A percentile compares a stretch with the other conserved stretches of the same genome.
phyloP scores from a whole-genome alignment of 92 coral and sea anemone genomes.

The Porites rus region DNA sequence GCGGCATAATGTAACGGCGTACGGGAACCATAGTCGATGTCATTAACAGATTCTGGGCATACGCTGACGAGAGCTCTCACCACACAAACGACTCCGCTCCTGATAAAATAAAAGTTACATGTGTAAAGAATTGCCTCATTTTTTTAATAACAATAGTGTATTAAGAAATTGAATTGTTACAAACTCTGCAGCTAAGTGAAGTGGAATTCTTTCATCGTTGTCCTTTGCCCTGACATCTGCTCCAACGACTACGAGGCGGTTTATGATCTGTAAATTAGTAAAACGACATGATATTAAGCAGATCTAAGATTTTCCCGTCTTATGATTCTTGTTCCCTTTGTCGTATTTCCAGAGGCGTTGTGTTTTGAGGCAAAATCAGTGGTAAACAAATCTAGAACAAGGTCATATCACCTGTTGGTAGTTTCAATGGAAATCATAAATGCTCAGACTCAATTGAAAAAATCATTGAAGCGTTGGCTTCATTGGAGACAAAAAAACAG shows the following conservation, averaged over 20 bases:
- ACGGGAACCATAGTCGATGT: conserved; percentile 67
- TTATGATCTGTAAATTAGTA: neutral
- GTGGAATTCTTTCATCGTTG: conserved; percentile 79
- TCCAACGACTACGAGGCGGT: conserved; percentile 50
- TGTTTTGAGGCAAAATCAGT: no score
- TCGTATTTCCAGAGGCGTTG: no score
- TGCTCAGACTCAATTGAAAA: no score
- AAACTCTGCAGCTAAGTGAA: conserved; percentile 82
- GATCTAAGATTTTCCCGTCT: no score
- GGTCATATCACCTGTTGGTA: no score
- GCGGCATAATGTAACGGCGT: conserved; percentile 86
- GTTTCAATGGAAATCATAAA: no score
- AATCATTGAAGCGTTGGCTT: no score
- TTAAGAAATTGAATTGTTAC: neutral
- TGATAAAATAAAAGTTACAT: conserved; percentile 2
- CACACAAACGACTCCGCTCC: conserved; percentile 66
- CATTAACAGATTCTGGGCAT: conserved; percentile 74
- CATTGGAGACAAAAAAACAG: no score
- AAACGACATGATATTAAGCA: neutral
- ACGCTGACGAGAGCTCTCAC: conserved; percentile 70
- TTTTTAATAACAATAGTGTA: no score
- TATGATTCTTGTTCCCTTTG: no score
- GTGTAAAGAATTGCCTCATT: neutral
- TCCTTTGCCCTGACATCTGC: conserved; percentile 79
- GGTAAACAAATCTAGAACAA: no score